phyloP scores from a whole-genome alignment of 2,888 invertebrate species.

The Heliconius ismenius region DNA sequence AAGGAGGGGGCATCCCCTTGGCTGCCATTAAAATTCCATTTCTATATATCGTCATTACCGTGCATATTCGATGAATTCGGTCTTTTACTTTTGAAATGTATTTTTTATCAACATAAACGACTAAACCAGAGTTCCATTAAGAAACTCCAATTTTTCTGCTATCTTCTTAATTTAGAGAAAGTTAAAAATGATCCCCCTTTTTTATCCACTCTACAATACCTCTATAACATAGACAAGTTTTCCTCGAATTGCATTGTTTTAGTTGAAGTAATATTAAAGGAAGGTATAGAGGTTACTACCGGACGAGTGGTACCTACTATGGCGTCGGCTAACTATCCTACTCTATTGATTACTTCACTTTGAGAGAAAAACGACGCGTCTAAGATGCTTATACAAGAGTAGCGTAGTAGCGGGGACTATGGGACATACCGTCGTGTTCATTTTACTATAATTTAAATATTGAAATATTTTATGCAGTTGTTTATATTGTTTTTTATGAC shows the following conservation, averaged over 20 bases:
- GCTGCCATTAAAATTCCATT: not conserved
- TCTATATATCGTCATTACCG: not conserved
- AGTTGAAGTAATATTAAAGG: constrained; percentile 26
- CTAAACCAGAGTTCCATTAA: not conserved
- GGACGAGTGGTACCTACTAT: constrained; percentile 14
- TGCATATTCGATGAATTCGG: not conserved
- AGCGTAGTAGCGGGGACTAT: not conserved
- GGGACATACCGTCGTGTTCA: not conserved
- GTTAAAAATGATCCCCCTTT: not conserved
- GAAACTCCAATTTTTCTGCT: not conserved
- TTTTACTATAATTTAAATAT: not conserved
- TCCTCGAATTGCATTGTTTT: constrained; percentile 20
- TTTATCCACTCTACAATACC: too few relatives aligned
- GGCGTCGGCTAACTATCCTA: constrained; percentile 28
- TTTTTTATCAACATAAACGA: not conserved
- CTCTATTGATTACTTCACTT: constrained; percentile 30
- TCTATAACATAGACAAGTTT: not conserved
- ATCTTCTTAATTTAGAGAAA: not conserved
- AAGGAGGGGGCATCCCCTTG: too few relatives aligned
- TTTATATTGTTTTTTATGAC: not conserved
- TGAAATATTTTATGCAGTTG: not conserved
- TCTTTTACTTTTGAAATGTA: not conserved
- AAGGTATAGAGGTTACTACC: constrained; percentile 14
- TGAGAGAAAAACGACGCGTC: constrained; percentile 26
- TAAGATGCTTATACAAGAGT: constrained; percentile 1